Evolutionary conservation across 2,113 vertebrate genomes (phyloP).

Genomic region (Plotosus lineatus): DNA sequence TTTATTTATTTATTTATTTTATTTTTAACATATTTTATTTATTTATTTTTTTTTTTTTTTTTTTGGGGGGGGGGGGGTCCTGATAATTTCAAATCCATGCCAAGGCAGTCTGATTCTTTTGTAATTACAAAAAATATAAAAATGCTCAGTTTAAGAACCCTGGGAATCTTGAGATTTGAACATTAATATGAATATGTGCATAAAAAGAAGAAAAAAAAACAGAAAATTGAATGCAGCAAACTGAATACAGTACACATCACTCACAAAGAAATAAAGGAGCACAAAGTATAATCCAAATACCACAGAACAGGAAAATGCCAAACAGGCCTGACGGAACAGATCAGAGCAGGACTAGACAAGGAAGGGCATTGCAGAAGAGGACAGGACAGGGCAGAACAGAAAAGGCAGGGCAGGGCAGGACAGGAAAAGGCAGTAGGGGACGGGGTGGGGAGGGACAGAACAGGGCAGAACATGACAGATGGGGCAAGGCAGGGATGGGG

Average conservation of each 20-base stretch:
- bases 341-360: no score
- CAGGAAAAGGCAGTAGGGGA: no score
- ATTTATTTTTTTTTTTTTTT: no score
- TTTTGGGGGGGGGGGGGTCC: no score
- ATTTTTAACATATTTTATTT: no score
- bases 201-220: slow-evolving; percentile 45
- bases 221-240: slow-evolving; percentile 19
- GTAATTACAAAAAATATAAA: background rate
- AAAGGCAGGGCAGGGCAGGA: no score
- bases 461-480: background rate
- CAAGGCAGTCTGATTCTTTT: no score
- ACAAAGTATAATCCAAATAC: slow-evolving; percentile 49
- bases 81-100: no score
- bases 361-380: no score
- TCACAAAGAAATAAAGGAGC: slow-evolving; percentile 58
- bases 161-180: slow-evolving; percentile 94
- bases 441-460: background rate
- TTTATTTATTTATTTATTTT: no score
- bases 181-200: slow-evolving; percentile 51
- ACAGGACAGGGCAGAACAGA: no score
- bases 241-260: slow-evolving; percentile 47
- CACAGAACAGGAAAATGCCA: slow-evolving; percentile 55
- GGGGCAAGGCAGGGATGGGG: background rate
- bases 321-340: no score
- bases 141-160: slow-evolving; percentile 8